These are phyloP conservation scores for Peromyscus californicus DNA, from an alignment of 2,113 vertebrate genomes.

Conservation along the genomic window DNA sequence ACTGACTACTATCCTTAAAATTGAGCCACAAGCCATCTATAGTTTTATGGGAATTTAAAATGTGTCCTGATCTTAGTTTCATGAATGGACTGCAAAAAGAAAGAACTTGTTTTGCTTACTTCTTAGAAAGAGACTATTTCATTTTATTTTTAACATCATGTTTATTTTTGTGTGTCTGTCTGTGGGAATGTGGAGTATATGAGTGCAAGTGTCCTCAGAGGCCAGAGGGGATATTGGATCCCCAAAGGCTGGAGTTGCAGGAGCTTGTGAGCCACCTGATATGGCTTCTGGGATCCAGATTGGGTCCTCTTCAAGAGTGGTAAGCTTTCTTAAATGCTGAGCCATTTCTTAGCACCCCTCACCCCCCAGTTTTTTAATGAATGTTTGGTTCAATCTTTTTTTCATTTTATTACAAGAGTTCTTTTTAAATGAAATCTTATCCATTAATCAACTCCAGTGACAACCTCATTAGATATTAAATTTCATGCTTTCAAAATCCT, in stretches of 20 bases:
- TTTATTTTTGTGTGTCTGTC: not conserved
- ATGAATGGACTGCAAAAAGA: not conserved
- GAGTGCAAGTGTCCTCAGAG: not conserved
- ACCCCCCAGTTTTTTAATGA: not conserved
- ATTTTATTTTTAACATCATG: not conserved
- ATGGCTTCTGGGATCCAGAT: not conserved
- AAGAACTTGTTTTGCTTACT: not conserved
- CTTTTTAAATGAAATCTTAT: not conserved
- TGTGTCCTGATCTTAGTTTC: not conserved
- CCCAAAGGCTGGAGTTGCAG: not conserved
- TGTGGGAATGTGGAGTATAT: not conserved
- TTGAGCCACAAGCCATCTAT: not conserved
- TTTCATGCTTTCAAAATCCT: not conserved
- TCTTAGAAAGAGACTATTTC: not conserved
- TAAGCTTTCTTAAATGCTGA: not conserved
- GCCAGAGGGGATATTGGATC: not conserved
- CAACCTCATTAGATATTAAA: not conserved
- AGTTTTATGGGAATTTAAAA: slow-evolving; percentile 5
- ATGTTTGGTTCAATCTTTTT: not conserved
- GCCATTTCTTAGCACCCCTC: not conserved
- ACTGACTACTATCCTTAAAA: not conserved
- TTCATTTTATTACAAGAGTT: not conserved
- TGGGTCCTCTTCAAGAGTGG: no score
- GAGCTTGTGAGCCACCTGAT: not conserved
- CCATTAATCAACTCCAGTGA: not conserved